These are phyloP conservation scores for Artemia sp. DNA, from an alignment of 2,888 invertebrate species.

Conservation along the genomic window DNA sequence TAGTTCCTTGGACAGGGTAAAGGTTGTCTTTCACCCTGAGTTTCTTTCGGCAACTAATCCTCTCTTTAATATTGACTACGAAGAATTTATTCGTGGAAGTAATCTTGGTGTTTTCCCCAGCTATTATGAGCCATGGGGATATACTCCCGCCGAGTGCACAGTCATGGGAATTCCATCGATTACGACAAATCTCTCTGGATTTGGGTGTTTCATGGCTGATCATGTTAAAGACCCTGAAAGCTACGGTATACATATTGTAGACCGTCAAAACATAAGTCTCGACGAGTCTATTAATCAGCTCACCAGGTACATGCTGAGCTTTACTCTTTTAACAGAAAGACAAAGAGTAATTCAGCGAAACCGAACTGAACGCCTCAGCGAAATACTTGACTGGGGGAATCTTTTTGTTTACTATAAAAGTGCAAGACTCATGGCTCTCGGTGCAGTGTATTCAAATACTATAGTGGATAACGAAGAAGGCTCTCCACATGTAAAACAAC, in stretches of 20 bases:
- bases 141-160: constrained; percentile 88
- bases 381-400: constrained; percentile 93
- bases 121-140: constrained; percentile 99
- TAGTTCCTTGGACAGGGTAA: constrained; percentile 78
- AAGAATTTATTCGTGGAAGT: constrained; percentile 96
- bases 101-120: constrained; percentile 98
- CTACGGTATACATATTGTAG: constrained; percentile 96
- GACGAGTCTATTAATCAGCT: constrained; percentile 84
- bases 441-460: constrained; percentile 65
- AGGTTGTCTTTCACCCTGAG: constrained; percentile 97
- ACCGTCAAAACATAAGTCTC: constrained; percentile 71
- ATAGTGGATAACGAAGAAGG: constrained; percentile 47
- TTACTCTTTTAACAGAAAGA: constrained; percentile 66
- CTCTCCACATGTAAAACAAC: constrained; percentile 55
- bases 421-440: constrained; percentile 74
- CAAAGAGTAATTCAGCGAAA: constrained; percentile 97
- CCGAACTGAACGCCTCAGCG: constrained; percentile 87
- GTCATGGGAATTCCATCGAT: constrained; percentile 49
- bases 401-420: constrained; percentile 92
- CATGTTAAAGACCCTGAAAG: constrained; percentile 93
- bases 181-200: constrained; percentile 91
- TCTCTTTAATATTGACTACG: constrained; percentile 89
- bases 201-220: constrained; percentile 96
- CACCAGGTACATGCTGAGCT: constrained; percentile 80
- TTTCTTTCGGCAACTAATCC: constrained; percentile 95